These are phyloP conservation scores for Drosophila mimetica DNA, from an alignment of 2,888 invertebrate genomes.

Conservation along the genomic window DNA sequence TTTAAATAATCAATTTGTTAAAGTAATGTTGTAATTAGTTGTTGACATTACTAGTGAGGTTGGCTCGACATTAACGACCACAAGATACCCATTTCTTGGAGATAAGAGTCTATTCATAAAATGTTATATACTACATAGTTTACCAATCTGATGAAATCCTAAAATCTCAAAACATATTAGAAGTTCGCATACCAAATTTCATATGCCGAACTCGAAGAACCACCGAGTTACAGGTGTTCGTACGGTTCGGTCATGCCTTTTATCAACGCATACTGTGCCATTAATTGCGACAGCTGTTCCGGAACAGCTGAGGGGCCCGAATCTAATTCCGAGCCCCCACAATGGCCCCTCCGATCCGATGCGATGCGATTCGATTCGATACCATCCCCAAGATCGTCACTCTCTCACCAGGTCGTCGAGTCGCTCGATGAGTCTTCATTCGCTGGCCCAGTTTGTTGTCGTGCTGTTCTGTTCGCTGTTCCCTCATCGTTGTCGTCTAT, in stretches of 20 bases:
- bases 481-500: slow-evolving; percentile 35
- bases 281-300: slow-evolving; percentile 22
- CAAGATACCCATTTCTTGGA: neutral
- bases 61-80: too few species aligned
- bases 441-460: slow-evolving; percentile 68
- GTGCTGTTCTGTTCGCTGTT: slow-evolving; percentile 30
- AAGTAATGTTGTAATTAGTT: too few species aligned
- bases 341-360: neutral
- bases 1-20: neutral
- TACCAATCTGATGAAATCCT: too few species aligned
- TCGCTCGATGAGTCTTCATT: slow-evolving; percentile 20
- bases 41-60: too few species aligned
- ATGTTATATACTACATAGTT: too few species aligned
- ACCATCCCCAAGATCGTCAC: slow-evolving; percentile 14
- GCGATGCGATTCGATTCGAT: slow-evolving; percentile 27
- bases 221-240: slow-evolving; percentile 2
- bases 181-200: neutral
- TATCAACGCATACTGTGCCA: neutral
- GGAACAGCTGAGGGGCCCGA: slow-evolving; percentile 32
- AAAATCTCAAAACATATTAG: too few species aligned
- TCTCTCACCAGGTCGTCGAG: slow-evolving; percentile 28
- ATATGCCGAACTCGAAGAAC: neutral
- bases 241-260: neutral
- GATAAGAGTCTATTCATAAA: too few species aligned
- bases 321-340: slow-evolving; percentile 1